These are phyloP conservation scores for Troilus luridus DNA, from an alignment of 2,888 invertebrate genomes.

Conservation along the genomic window DNA sequence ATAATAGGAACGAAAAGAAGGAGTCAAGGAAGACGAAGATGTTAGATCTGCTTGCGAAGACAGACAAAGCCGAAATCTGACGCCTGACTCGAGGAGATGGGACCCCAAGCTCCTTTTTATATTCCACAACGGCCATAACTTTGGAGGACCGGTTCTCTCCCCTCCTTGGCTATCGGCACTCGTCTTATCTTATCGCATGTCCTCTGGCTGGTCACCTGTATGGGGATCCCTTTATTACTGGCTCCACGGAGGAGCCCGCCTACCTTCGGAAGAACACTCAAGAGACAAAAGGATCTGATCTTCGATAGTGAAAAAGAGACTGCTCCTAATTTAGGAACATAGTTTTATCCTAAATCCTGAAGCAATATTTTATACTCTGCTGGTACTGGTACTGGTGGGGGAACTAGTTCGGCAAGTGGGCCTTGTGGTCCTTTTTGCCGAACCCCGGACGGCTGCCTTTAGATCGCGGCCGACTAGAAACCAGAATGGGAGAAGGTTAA, in stretches of 20 bases:
- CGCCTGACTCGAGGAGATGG: constrained; percentile 14
- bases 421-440: too few species aligned
- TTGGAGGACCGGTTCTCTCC: constrained; percentile 35
- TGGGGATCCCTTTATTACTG: neutral
- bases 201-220: neutral
- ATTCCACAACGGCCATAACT: constrained; percentile 40
- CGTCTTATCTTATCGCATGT: constrained; percentile 4
- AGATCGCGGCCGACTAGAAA: too few species aligned
- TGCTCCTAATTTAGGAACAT: too few species aligned
- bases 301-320: neutral
- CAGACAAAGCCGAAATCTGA: constrained; percentile 35
- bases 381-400: too few species aligned
- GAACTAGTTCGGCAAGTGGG: too few species aligned
- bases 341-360: too few species aligned
- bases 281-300: neutral
- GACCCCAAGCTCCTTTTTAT: constrained; percentile 4
- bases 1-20: neutral
- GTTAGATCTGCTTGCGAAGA: neutral
- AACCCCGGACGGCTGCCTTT: too few species aligned
- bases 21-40: neutral
- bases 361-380: too few species aligned
- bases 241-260: too few species aligned
- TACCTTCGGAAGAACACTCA: neutral
- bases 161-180: constrained; percentile 35
- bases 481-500: too few species aligned